Evolutionary conservation across 2,113 vertebrate genomes (phyloP).

Genomic region (Agapornis roseicollis): DNA sequence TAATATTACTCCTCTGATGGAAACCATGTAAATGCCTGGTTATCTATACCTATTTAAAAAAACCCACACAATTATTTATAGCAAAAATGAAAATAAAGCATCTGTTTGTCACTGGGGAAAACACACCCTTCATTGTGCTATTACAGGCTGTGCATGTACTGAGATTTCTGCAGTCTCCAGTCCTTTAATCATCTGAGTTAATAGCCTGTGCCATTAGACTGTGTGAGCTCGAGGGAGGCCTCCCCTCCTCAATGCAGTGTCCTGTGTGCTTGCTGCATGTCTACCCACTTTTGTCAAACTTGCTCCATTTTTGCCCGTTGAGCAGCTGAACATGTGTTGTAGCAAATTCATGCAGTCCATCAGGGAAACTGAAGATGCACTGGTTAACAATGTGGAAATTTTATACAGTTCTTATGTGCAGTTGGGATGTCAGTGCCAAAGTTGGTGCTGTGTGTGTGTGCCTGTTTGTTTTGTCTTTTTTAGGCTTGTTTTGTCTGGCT

Average conservation of each 20-base stretch:
- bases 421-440: neutral
- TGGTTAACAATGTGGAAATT: conserved; percentile 52
- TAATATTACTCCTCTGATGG: conserved; percentile 68
- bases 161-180: conserved; percentile 11
- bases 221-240: neutral
- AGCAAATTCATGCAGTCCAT: neutral
- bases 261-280: neutral
- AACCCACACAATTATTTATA: conserved; percentile 11
- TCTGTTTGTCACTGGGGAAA: conserved; percentile 24
- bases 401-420: neutral
- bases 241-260: neutral
- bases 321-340: neutral
- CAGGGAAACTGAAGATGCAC: neutral
- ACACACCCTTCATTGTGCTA: neutral
- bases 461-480: conserved; percentile 36
- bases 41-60: conserved; percentile 63
- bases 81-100: conserved; percentile 57
- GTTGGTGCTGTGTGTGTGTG: neutral
- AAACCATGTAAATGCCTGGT: conserved; percentile 64
- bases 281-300: conserved; percentile 6
- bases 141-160: neutral
- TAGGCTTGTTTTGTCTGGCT: conserved; percentile 45
- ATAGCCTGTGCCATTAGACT: conserved; percentile 1
- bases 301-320: neutral
- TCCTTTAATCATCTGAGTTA: conserved; percentile 39